Conservation (phyloP, 2,888 invertebrate genomes). For the Epirrhoe alternata region DNA sequence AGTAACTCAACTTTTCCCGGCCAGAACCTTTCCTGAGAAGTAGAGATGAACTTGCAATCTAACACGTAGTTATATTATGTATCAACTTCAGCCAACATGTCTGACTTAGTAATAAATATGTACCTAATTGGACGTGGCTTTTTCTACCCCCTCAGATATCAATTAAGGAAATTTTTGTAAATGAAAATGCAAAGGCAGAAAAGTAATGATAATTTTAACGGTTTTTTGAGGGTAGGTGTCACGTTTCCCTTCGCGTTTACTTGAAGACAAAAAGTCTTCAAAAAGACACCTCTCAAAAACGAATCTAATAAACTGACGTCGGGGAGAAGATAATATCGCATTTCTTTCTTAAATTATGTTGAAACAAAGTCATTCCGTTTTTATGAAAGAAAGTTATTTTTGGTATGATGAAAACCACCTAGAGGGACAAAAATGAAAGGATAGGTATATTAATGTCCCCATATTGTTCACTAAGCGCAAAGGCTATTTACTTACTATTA, state of each 20-base stretch:
- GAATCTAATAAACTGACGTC: conserved; percentile 19
- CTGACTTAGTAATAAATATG: too few relatives aligned
- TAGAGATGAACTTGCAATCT: too few relatives aligned
- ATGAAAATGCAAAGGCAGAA: background rate
- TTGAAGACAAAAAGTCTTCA: background rate
- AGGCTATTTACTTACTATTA: too few relatives aligned
- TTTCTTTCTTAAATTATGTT: conserved; percentile 2
- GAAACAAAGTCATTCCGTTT: background rate
- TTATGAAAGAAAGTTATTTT: background rate
- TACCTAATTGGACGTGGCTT: too few relatives aligned
- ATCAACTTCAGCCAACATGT: too few relatives aligned
- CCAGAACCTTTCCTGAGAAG: too few relatives aligned
- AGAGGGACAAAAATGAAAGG: background rate
- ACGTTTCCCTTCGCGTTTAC: conserved; percentile 15
- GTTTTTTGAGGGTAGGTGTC: conserved; percentile 12
- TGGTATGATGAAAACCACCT: background rate
- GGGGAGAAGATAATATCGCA: conserved; percentile 22
- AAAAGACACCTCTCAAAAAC: conserved; percentile 21
- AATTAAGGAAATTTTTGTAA: too few relatives aligned
- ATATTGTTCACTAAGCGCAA: too few relatives aligned
- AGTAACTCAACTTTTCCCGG: too few relatives aligned
- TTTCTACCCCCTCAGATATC: too few relatives aligned
- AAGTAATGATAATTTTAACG: background rate
- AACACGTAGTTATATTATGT: too few relatives aligned
- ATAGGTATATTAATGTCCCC: too few relatives aligned